Evolutionary conservation across 2,797 vertebrate species (phyloP).

Genomic region (Pangasius larnaudii): DNA sequence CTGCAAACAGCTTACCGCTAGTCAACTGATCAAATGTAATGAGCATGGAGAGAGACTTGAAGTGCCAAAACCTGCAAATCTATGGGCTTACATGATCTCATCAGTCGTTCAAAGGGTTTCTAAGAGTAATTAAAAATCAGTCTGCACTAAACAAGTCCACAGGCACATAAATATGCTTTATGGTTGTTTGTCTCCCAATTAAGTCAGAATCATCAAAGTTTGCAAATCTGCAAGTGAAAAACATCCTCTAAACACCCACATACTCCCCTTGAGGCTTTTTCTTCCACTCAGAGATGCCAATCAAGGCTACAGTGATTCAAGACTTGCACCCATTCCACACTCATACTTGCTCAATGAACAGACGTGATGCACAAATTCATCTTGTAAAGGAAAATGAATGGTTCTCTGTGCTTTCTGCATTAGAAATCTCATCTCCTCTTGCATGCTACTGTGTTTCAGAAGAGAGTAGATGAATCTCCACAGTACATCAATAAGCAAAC

Average conservation of each 20-base stretch:
- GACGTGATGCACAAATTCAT: slow-evolving; percentile 15
- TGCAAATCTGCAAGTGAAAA: slow-evolving; percentile 31
- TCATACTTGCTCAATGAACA: slow-evolving; percentile 8
- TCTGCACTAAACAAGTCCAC: background rate
- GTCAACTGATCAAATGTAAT: background rate
- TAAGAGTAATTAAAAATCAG: slow-evolving; percentile 21
- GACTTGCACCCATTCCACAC: background rate
- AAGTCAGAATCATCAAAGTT: slow-evolving; percentile 37
- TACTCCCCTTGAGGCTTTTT: slow-evolving; percentile 3
- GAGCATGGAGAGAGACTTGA: background rate
- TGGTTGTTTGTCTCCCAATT: slow-evolving; percentile 42
- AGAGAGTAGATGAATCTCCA: slow-evolving; percentile 2
- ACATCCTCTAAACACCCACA: slow-evolving; percentile 19
- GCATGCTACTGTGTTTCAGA: background rate
- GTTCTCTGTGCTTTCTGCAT: background rate
- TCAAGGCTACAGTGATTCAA: slow-evolving; percentile 25
- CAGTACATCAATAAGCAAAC: background rate
- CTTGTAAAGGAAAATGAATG: slow-evolving; percentile 12
- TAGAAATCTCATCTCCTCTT: background rate
- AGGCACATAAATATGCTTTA: slow-evolving; percentile 17
- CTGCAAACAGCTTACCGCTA: background rate
- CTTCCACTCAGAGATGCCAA: slow-evolving; percentile 24
- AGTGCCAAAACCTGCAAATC: slow-evolving; percentile 5
- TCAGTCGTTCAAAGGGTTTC: background rate
- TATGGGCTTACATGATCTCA: background rate